These are phyloP conservation scores for Metopolophium dirhodum DNA, from an alignment of 1,140 invertebrate species.

Conservation along the genomic window DNA sequence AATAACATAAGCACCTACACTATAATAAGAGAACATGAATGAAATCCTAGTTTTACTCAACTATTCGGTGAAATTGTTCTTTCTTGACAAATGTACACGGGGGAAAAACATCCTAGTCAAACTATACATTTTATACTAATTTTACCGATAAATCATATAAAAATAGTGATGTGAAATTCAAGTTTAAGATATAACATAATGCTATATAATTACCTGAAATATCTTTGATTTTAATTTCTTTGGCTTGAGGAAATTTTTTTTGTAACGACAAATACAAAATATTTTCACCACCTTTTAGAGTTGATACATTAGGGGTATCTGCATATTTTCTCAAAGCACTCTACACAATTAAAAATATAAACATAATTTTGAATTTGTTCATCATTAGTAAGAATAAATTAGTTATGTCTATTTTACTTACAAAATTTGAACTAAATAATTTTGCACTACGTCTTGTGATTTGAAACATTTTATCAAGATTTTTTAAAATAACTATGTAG, in stretches of 20 bases:
- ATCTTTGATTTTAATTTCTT: conserved; percentile 73
- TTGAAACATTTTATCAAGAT: conserved; percentile 13
- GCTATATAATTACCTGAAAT: conserved; percentile 66
- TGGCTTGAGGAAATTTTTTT: conserved; percentile 70
- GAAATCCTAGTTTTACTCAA: not conserved
- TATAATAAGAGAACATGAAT: not conserved
- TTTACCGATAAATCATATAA: not conserved
- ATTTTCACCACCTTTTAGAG: conserved; percentile 49
- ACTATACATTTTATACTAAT: not conserved
- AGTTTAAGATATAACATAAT: not conserved
- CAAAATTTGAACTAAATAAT: not conserved
- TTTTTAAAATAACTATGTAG: not conserved
- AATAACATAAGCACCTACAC: not conserved
- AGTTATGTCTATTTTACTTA: not conserved
- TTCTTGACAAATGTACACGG: not conserved
- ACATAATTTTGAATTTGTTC: not conserved
- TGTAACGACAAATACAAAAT: conserved; percentile 37
- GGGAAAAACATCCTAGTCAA: not conserved
- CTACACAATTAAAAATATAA: not conserved
- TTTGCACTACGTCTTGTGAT: not conserved
- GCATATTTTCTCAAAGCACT: not conserved
- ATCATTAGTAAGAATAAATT: not conserved
- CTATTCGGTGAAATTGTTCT: not conserved
- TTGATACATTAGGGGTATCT: conserved; percentile 4
- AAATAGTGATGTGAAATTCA: not conserved